These are phyloP conservation scores for Heliconius erato DNA, from an alignment of 2,888 invertebrate species.

Conservation along the genomic window DNA sequence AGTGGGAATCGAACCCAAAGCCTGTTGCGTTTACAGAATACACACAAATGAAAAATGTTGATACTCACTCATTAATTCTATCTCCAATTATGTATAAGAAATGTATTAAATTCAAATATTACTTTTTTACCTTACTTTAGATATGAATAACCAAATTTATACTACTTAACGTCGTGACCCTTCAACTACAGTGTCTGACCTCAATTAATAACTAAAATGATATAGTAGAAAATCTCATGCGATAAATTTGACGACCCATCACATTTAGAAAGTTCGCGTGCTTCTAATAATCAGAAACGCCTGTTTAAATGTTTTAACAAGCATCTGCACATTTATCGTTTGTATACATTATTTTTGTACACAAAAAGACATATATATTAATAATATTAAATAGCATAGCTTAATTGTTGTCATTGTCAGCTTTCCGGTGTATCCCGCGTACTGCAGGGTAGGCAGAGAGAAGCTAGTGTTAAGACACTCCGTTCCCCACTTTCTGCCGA, in stretches of 20 bases:
- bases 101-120: neutral
- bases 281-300: constrained; percentile 71
- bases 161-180: constrained; percentile 29
- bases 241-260: constrained; percentile 80
- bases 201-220: constrained; percentile 48
- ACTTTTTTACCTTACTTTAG: neutral
- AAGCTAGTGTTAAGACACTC: neutral
- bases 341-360: neutral
- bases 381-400: no score
- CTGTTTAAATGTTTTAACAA: constrained; percentile 68
- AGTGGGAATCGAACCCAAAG: no score
- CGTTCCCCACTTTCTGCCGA: neutral
- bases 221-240: constrained; percentile 75
- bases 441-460: no score
- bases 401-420: no score
- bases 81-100: neutral
- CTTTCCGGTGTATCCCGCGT: neutral
- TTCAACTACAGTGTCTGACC: constrained; percentile 42
- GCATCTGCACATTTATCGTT: constrained; percentile 40
- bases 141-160: neutral
- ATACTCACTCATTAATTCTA: neutral
- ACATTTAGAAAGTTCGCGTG: constrained; percentile 79
- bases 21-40: no score
- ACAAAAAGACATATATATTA: neutral
- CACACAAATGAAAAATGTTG: no score